A percentile compares a stretch with the other conserved stretches of the same genome.
Evolutionary conservation across 2,113 vertebrate species (phyloP).

Genomic region (Cololabis saira): DNA sequence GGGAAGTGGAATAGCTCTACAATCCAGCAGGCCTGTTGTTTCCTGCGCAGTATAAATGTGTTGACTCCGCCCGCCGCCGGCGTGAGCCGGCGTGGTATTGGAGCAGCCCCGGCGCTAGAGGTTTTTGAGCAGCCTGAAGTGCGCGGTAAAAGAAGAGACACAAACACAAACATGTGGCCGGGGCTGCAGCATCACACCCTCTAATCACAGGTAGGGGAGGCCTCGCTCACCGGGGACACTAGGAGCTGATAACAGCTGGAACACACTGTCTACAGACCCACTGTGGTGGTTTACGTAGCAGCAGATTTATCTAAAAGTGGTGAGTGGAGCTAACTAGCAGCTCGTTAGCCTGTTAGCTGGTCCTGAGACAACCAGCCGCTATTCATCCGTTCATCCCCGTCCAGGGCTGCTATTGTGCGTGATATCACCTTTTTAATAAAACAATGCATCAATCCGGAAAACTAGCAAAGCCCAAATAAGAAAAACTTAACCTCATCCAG

Average conservation of each 20-base stretch:
- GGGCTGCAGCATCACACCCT: constrained; percentile 34
- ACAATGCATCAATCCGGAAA: neutral
- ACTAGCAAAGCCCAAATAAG: neutral
- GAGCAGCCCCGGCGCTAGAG: neutral
- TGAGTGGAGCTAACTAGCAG: constrained; percentile 63
- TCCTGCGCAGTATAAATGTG: too few species aligned
- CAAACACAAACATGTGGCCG: constrained; percentile 85
- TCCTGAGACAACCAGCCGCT: constrained; percentile 1
- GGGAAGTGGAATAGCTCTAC: too few species aligned
- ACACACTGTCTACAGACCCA: neutral
- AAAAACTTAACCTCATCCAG: constrained; percentile 16
- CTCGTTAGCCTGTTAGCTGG: constrained; percentile 66
- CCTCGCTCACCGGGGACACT: neutral
- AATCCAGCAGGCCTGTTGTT: too few species aligned
- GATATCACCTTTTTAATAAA: too few species aligned
- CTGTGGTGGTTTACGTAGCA: neutral
- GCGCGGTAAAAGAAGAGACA: constrained; percentile 84
- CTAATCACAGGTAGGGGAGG: constrained; percentile 67
- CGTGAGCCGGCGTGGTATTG: neutral
- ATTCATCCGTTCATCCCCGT: too few species aligned
- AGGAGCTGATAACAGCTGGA: neutral
- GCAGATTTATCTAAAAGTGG: constrained; percentile 27
- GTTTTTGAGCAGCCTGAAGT: constrained; percentile 57
- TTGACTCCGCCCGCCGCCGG: neutral
- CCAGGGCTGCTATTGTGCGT: too few species aligned